Base-by-base conservation (phyloP, 2,888 invertebrate species). In the Scotopteryx bipunctaria region DNA sequence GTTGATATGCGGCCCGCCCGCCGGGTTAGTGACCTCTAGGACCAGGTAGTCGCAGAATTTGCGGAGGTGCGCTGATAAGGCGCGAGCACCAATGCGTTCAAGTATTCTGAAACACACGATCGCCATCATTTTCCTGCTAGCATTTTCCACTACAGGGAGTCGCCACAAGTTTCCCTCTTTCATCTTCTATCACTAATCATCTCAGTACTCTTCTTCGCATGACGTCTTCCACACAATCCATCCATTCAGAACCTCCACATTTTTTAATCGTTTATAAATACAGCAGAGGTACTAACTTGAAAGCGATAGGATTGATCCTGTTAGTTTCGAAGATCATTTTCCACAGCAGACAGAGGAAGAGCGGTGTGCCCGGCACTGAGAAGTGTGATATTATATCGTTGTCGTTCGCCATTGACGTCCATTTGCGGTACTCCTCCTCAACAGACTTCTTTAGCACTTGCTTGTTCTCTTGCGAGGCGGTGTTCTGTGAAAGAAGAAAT, bases 331-430 rank as follows among this genome's bases (percentile, higher is more conserved):
- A 93, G 63, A 98, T 94, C 94, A 98, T 98, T 85, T 98, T 98
- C 95, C 98, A 99, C 1, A 99, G 87, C 16, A 99, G 91, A 75
- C 98, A 99, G 0, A 98, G 91, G 78, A 99, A 99, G 13, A 98
- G 85, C 23, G 97, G 97, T 2, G 97, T 97, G 29, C 96, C 96
- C n/a, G 96, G 95, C 11, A 97, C 95, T 0, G 98, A 97, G 78
- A 99, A 99, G 81, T 99, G 98, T 0, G 97, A 95, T 68, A 99
- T 97, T 29, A 98, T 97, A 76, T 98, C 98, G 77, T 97, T 97
- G 77, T 99, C 98, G 81, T 98, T 98, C 32, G 95, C 97, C 98
- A 99, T 98, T 0, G 97, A 96, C 32, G 95, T 96, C 98, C 98
- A 98, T 78, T 98, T 98, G 58, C 98, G 92, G 74, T 98, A 98